A percentile compares a stretch with the other conserved stretches of the same genome.
Evolutionary conservation across 2,797 vertebrate species (phyloP).

Genomic region (Orientallactaga sibirica): DNA sequence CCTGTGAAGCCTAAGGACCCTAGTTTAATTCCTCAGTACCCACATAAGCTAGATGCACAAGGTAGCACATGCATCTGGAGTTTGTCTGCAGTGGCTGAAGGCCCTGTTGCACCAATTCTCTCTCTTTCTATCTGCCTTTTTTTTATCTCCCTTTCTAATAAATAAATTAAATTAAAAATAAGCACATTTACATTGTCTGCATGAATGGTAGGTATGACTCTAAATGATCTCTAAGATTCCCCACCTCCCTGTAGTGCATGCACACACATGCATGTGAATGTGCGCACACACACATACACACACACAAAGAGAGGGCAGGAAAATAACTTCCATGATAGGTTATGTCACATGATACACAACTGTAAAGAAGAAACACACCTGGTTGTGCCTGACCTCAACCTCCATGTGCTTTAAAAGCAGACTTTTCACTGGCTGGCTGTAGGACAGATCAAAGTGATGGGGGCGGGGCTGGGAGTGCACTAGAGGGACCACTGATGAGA

Average conservation of each 20-base stretch:
- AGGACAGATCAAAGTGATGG: not conserved
- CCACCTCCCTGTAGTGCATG: not conserved
- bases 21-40: no score
- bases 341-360: no score
- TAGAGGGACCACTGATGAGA: not conserved
- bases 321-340: not conserved
- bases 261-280: not conserved
- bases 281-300: not conserved
- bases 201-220: not conserved
- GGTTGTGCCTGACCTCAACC: not conserved
- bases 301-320: no score
- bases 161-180: not conserved
- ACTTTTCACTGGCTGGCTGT: not conserved
- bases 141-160: no score
- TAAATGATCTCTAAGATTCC: not conserved
- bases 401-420: not conserved
- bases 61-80: no score
- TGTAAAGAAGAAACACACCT: not conserved
- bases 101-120: no score
- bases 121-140: no score
- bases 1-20: no score
- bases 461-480: not conserved
- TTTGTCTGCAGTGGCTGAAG: no score
- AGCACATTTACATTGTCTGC: not conserved
- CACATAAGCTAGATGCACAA: no score